Evolutionary conservation across 1,140 invertebrate species (phyloP).

Genomic region (Scaptomyza graminum): DNA sequence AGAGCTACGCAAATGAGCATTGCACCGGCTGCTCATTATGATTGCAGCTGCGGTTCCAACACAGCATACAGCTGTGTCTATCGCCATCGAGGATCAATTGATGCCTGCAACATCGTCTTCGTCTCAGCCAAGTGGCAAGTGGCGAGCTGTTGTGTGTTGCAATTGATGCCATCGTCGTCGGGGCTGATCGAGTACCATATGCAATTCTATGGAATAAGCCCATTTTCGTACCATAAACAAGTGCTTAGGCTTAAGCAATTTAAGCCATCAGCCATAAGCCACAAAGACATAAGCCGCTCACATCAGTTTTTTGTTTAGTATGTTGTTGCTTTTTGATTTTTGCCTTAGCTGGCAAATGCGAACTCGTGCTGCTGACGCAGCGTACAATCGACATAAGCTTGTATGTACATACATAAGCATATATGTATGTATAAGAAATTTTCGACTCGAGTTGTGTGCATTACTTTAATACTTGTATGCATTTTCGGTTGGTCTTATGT

Average conservation of each 20-base stretch:
- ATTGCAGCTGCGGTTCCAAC: conserved; percentile 51
- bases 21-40: conserved; percentile 10
- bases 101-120: conserved; percentile 26
- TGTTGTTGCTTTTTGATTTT: not conserved
- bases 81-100: conserved; percentile 49
- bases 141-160: conserved; percentile 42
- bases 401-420: no score
- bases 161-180: conserved; percentile 35
- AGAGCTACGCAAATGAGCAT: conserved; percentile 34
- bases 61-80: conserved; percentile 39
- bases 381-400: conserved; percentile 43
- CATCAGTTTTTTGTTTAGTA: conserved; percentile 13
- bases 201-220: conserved; percentile 58
- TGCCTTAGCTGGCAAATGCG: conserved; percentile 6
- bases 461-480: conserved; percentile 46
- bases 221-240: conserved; percentile 50
- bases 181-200: conserved; percentile 39
- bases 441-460: conserved; percentile 53
- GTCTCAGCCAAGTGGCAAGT: conserved; percentile 19
- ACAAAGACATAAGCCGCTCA: conserved; percentile 40
- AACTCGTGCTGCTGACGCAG: conserved; percentile 60
- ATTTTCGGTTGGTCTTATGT: conserved; percentile 37
- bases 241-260: conserved; percentile 56
- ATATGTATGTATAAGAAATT: conserved; percentile 9
- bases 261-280: conserved; percentile 35